Evolutionary conservation across 2,797 vertebrate genomes (phyloP).

Genomic region (Poeciliopsis gracilis): DNA sequence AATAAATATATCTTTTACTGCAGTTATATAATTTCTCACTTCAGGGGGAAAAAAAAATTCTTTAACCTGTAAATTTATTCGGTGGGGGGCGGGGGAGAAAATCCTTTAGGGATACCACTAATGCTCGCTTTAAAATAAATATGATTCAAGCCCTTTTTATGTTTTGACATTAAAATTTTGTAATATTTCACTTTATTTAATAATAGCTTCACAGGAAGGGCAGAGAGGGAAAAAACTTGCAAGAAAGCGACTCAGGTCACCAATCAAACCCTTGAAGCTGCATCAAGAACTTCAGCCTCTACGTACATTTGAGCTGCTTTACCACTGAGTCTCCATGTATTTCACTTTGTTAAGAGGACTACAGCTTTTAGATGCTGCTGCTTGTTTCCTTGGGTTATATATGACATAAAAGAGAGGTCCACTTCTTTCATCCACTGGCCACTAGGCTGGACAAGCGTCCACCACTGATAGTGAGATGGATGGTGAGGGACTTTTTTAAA

Average conservation of each 20-base stretch:
- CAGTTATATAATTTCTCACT: not conserved
- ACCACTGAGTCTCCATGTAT: not conserved
- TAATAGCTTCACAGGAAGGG: not conserved
- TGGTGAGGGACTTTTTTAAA: not conserved
- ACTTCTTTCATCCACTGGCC: not conserved
- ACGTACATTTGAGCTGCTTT: not conserved
- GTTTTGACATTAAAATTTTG: not conserved
- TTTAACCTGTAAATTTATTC: not conserved
- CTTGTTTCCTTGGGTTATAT: not conserved
- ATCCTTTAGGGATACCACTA: too few relatives aligned
- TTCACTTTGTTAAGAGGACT: not conserved
- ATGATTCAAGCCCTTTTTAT: not conserved
- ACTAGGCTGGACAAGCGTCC: not conserved
- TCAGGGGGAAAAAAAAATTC: not conserved
- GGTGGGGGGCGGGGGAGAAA: too few relatives aligned
- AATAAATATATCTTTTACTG: not conserved
- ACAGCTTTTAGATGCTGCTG: not conserved
- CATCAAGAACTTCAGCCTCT: not conserved
- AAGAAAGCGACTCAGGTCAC: not conserved
- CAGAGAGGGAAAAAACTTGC: not conserved
- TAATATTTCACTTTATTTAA: not conserved
- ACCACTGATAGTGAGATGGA: not conserved
- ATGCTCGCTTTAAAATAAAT: not conserved
- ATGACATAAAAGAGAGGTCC: not conserved
- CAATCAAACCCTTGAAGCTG: not conserved